Base-by-base conservation (phyloP, 2,888 invertebrate genomes). In the Allygus modestus region DNA sequence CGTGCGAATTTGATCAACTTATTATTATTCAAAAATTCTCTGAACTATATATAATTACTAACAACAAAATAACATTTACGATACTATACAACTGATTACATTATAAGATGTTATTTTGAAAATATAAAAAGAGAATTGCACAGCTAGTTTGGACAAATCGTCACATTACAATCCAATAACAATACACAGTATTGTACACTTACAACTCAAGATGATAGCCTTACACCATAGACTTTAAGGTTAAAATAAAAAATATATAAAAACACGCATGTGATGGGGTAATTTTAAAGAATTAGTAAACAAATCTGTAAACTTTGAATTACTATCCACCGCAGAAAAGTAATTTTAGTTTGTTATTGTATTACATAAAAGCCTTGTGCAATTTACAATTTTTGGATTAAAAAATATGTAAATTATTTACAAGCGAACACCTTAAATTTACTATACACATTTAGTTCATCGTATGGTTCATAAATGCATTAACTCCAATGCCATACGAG, bases 101-200 rank as follows among this genome's bases (percentile, higher is more conserved):
- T 33, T 28, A 43, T 26, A 43, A 33, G 4, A 2, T 61, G 33
- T 82, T 69, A 20, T 28, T 43, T 79, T 26, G 17, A 79, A 79
- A 31, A 26, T 79, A 46, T 79, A 46, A 79, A 79, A 58, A 81
- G 37, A 81, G 43, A 23, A 71, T 71, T 65, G 43, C 43, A 79
- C 79, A 79, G 46, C 37, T 84, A 58, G 28, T 28, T 73, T 85
- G 83, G 79, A 85, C 71, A 81, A 75, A 77, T 84, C 81, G 83
- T 83, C 81, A 81, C 82, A 69, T 73, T 83, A 85, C 83, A 82
- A 23, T 81, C 81, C 79, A 81, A 81, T 28, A 81, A 75, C 86
- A 86, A 86, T 86, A 86, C 86, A 86, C 86, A 86, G 86, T 86
- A 86, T 86, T 86, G 85, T 84, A 83, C 84, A 81, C 61, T 81